Conservation (phyloP, 2,888 invertebrate genomes). For the Drosophila picticornis region DNA sequence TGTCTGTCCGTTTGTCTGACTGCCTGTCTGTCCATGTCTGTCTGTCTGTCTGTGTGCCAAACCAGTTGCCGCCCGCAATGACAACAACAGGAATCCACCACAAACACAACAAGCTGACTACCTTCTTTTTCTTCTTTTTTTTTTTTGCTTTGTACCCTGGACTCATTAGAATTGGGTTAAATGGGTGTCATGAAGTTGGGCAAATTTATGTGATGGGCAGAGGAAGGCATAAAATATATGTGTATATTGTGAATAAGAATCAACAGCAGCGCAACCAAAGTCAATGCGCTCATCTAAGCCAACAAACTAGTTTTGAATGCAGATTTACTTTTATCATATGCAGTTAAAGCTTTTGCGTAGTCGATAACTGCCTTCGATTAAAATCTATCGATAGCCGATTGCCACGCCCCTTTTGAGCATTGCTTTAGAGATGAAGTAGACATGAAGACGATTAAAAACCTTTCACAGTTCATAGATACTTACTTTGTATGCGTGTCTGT, state of each 20-base stretch:
- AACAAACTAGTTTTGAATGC: not conserved
- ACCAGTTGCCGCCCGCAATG: slow-evolving; percentile 64
- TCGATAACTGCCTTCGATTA: not conserved
- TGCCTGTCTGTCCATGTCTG: slow-evolving; percentile 2
- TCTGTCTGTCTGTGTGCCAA: slow-evolving; percentile 36
- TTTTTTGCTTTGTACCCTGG: slow-evolving; percentile 9
- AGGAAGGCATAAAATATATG: not conserved
- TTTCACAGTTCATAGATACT: no score
- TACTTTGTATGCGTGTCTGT: not conserved
- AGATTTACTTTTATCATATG: not conserved
- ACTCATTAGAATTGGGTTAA: not conserved
- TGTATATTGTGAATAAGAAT: not conserved
- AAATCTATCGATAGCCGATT: not conserved
- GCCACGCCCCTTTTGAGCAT: not conserved
- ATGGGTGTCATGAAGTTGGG: not conserved
- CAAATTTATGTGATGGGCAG: not conserved
- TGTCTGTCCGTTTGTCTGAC: slow-evolving; percentile 3
- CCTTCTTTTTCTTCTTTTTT: slow-evolving; percentile 7
- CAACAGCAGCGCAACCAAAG: not conserved
- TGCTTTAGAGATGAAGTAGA: not conserved
- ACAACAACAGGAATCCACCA: slow-evolving; percentile 53
- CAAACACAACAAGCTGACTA: slow-evolving; percentile 33
- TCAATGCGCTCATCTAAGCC: not conserved
- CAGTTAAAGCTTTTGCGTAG: not conserved
- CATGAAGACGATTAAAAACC: not conserved